phyloP scores from a whole-genome alignment of 2,113 vertebrate genomes.

The Hemiprocne comata region DNA sequence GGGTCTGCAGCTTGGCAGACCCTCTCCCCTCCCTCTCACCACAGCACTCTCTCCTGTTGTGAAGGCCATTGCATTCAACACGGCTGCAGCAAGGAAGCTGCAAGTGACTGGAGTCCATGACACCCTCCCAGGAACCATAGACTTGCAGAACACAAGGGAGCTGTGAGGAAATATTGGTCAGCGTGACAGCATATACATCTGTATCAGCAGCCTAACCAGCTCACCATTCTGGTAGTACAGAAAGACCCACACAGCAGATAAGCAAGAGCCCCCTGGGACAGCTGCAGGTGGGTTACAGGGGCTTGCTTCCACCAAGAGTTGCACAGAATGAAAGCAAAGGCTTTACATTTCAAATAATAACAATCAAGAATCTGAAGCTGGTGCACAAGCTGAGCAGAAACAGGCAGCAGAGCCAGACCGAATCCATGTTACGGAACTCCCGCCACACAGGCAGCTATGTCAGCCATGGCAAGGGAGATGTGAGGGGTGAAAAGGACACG shows the following conservation, averaged over 20 bases:
- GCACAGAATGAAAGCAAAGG: not conserved
- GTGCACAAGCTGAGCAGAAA: not conserved
- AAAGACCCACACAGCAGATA: not conserved
- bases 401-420: not conserved
- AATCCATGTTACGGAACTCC: not conserved
- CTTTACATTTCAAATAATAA: not conserved
- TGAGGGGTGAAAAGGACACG: fast-evolving
- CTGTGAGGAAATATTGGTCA: not conserved
- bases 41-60: not conserved
- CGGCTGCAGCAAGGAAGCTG: not conserved
- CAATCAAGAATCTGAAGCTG: not conserved
- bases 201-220: not conserved
- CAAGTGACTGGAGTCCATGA: not conserved
- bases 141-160: not conserved
- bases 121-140: not conserved
- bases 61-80: not conserved
- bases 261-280: not conserved
- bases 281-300: not conserved
- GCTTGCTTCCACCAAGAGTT: not conserved
- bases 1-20: not conserved
- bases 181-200: not conserved
- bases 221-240: not conserved
- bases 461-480: not conserved
- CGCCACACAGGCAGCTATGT: not conserved
- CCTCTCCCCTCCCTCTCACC: not conserved